A percentile compares a stretch with the other conserved stretches of the same genome.
phyloP scores from a whole-genome alignment of 2,888 invertebrate species.

The Troides oblongomaculatus region DNA sequence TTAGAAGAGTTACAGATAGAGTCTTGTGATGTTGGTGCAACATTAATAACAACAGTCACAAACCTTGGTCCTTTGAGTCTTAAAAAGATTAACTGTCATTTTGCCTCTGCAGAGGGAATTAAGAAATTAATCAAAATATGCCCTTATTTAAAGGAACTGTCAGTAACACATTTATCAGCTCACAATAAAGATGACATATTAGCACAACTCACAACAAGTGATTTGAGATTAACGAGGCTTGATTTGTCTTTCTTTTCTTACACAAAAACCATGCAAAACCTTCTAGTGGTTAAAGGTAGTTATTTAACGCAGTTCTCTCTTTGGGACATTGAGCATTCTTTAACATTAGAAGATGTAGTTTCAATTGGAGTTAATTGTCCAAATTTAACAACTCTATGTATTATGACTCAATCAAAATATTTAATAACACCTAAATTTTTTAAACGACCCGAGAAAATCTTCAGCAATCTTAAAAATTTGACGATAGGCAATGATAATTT shows the following conservation, averaged over 20 bases:
- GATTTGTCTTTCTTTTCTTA: conserved; percentile 73
- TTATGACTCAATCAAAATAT: conserved; percentile 68
- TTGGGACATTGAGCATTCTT: conserved; percentile 69
- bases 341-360: conserved; percentile 62
- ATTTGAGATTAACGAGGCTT: conserved; percentile 58
- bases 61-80: conserved; percentile 67
- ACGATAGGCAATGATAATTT: conserved; percentile 71
- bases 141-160: conserved; percentile 65
- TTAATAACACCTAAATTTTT: conserved; percentile 61
- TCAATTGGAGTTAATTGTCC: conserved; percentile 67
- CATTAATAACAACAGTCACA: conserved; percentile 58
- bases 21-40: conserved; percentile 75
- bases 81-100: conserved; percentile 71
- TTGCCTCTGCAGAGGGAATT: conserved; percentile 68
- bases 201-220: conserved; percentile 62
- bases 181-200: conserved; percentile 70
- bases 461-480: conserved; percentile 57
- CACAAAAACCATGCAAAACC: conserved; percentile 60
- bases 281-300: conserved; percentile 61
- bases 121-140: conserved; percentile 67
- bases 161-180: conserved; percentile 68
- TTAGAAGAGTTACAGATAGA: conserved; percentile 72
- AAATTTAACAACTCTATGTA: conserved; percentile 61
- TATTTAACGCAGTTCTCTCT: conserved; percentile 71
- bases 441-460: conserved; percentile 55